Percentiles rank a stretch among this genome's conserved stretches.
These are phyloP conservation scores for Cottus gobio DNA, from an alignment of 2,113 vertebrate species.

Conservation along the genomic window DNA sequence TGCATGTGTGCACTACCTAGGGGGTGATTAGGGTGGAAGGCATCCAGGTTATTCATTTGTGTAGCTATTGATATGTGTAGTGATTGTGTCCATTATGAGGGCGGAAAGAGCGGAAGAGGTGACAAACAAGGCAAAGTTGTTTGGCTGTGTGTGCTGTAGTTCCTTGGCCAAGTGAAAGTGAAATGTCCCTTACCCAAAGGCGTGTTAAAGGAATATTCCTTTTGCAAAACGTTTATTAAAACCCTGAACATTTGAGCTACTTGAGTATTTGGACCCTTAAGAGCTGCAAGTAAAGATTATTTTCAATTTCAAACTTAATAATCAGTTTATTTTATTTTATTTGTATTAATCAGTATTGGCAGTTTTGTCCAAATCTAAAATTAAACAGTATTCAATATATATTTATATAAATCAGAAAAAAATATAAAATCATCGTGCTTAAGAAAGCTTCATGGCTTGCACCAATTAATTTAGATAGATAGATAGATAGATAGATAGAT, in stretches of 20 bases:
- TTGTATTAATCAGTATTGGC: not conserved
- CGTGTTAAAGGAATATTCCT: not conserved
- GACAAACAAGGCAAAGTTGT: slow-evolving; percentile 3
- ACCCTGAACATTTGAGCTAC: not conserved
- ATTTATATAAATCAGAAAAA: not conserved
- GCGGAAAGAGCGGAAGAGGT: not conserved
- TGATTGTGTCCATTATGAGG: slow-evolving; percentile 4
- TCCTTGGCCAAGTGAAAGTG: not conserved
- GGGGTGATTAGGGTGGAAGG: slow-evolving; percentile 47
- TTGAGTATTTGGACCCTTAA: not conserved
- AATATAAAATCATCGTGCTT: not conserved
- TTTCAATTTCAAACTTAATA: not conserved
- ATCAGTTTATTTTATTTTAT: not conserved
- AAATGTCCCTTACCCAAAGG: too few relatives aligned
- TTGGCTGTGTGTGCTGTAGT: not conserved
- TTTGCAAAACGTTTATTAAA: not conserved
- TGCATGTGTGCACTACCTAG: slow-evolving; percentile 41
- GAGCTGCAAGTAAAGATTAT: not conserved
- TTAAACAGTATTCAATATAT: not conserved
- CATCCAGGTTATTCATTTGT: slow-evolving; percentile 36
- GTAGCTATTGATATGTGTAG: slow-evolving; percentile 18
- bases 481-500: too few relatives aligned
- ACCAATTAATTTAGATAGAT: not conserved
- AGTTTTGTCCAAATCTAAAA: not conserved
- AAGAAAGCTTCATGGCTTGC: not conserved